phyloP scores from a whole-genome alignment of 2,797 vertebrate genomes.

The Thaleichthys pacificus region DNA sequence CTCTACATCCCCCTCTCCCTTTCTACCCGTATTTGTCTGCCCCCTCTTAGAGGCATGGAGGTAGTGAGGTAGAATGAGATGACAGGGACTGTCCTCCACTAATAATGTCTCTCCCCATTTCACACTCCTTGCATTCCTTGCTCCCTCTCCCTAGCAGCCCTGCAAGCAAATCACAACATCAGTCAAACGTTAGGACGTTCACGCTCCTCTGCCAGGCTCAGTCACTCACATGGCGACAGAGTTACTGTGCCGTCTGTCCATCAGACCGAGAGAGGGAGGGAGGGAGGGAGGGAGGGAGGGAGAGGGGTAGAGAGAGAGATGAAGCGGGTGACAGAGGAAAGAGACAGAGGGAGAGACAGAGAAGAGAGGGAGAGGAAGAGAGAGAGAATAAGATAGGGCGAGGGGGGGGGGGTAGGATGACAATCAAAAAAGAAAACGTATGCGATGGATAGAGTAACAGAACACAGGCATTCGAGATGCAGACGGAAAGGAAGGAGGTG shows the following conservation, averaged over 20 bases:
- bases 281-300: conserved; percentile 1
- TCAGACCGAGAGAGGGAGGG: conserved; percentile 1
- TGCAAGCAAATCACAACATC: conserved; percentile 40
- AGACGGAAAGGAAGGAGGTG: background rate
- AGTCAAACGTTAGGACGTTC: conserved; percentile 40
- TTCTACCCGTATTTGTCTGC: background rate
- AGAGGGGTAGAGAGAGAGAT: background rate
- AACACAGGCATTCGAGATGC: no score
- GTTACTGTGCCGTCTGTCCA: background rate
- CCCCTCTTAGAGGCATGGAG: background rate
- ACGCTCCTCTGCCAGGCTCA: conserved; percentile 25
- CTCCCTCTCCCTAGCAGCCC: conserved; percentile 32
- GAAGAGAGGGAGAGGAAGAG: background rate
- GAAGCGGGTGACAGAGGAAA: background rate
- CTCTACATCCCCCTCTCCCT: background rate
- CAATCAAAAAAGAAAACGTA: background rate
- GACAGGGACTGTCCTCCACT: conserved; percentile 38
- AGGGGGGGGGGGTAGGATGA: background rate
- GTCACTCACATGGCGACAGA: conserved; percentile 55
- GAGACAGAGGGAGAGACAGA: background rate
- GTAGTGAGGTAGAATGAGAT: conserved; percentile 21
- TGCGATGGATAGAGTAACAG: background rate
- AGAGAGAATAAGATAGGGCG: background rate
- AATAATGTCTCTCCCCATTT: conserved; percentile 9
- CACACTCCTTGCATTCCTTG: conserved; percentile 43